phyloP scores from a whole-genome alignment of 2,797 vertebrate genomes.

The Agapornis canus region DNA sequence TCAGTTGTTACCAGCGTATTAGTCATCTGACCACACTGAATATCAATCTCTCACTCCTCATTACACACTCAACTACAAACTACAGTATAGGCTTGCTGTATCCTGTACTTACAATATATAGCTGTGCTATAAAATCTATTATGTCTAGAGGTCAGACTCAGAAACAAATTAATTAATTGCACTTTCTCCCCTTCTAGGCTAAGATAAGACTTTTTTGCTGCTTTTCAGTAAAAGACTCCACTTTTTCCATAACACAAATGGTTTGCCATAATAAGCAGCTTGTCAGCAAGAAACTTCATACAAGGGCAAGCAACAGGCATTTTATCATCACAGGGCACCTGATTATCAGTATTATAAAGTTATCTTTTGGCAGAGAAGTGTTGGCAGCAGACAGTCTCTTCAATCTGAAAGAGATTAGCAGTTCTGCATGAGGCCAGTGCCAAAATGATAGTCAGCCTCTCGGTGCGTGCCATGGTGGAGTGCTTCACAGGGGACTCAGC shows the following conservation, averaged over 20 bases:
- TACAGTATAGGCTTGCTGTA: not conserved
- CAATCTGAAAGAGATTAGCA: slow-evolving; percentile 37
- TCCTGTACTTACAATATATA: slow-evolving; percentile 33
- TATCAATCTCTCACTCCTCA: slow-evolving; percentile 49
- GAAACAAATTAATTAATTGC: slow-evolving; percentile 58
- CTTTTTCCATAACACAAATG: slow-evolving; percentile 4
- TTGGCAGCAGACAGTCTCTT: slow-evolving; percentile 44
- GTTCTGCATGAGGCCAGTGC: slow-evolving; percentile 10
- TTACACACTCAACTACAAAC: slow-evolving; percentile 12
- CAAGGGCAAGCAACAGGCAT: slow-evolving; percentile 29
- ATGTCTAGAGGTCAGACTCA: slow-evolving; percentile 21
- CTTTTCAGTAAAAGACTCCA: slow-evolving; percentile 14
- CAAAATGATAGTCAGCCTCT: not conserved
- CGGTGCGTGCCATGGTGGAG: not conserved
- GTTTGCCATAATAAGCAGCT: slow-evolving; percentile 5
- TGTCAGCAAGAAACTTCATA: slow-evolving; percentile 40
- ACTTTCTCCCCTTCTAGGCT: slow-evolving; percentile 36
- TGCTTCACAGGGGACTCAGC: fast-evolving
- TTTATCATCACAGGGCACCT: slow-evolving; percentile 38
- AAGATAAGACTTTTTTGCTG: slow-evolving; percentile 19
- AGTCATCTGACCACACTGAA: slow-evolving; percentile 44
- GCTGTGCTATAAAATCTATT: not conserved
- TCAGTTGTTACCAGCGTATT: not conserved
- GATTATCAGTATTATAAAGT: slow-evolving; percentile 57
- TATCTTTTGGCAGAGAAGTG: slow-evolving; percentile 63